Percentiles rank a stretch among this genome's conserved stretches.
Evolutionary conservation across 2,113 vertebrate genomes (phyloP).

Genomic region (Xenus cinereus): DNA sequence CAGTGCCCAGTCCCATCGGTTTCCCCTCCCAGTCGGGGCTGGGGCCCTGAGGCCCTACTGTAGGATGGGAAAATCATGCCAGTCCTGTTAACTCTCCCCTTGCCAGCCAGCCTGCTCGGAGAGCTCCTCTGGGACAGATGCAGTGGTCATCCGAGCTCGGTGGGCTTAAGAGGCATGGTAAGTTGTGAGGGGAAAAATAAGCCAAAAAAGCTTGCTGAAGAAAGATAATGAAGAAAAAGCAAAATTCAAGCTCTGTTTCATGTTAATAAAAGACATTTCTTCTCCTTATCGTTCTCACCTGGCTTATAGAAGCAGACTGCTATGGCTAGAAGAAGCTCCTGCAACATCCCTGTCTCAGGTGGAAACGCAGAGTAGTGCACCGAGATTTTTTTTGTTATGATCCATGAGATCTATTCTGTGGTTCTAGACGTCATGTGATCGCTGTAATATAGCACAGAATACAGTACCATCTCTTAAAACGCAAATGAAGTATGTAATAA

Average conservation of each 20-base stretch:
- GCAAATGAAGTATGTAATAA: not conserved
- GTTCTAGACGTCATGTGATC: not conserved
- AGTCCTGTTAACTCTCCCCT: not conserved
- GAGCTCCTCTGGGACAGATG: not conserved
- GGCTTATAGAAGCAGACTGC: not conserved
- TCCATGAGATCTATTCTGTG: not conserved
- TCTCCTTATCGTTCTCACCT: not conserved
- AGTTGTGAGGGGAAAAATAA: not conserved
- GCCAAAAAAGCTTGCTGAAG: not conserved
- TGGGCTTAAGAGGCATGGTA: not conserved
- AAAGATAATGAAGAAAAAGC: not conserved
- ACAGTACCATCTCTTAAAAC: not conserved
- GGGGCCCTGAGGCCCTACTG: not conserved
- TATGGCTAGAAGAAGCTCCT: not conserved
- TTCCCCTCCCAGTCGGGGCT: not conserved
- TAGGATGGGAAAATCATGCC: not conserved
- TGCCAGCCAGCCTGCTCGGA: not conserved
- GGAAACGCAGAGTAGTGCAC: not conserved
- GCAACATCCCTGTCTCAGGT: not conserved
- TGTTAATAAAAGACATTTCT: not conserved
- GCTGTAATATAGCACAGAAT: not conserved
- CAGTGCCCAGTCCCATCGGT: fast-evolving
- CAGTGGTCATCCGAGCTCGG: not conserved
- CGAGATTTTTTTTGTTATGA: not conserved
- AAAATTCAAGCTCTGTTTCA: not conserved